Percentiles rank a stretch among this genome's conserved stretches.
phyloP scores from a whole-genome alignment of 2,888 invertebrate genomes.

The Dioctria rufipes region DNA sequence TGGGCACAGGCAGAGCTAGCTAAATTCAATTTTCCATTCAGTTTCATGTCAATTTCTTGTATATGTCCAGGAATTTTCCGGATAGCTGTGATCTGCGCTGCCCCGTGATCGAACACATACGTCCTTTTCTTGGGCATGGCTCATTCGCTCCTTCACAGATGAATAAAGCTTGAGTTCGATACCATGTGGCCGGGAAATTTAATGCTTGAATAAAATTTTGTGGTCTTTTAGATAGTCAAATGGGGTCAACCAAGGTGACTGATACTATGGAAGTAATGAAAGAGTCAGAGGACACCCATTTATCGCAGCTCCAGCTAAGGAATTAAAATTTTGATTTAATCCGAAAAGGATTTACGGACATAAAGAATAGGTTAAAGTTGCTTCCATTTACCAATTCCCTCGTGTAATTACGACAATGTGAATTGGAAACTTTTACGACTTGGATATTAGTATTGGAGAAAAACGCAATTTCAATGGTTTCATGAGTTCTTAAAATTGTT shows the following conservation, averaged over 20 bases:
- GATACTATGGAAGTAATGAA: not conserved
- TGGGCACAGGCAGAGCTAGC: not conserved
- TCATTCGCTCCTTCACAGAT: slow-evolving; percentile 9
- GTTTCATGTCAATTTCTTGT: slow-evolving; percentile 27
- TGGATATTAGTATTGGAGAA: not conserved
- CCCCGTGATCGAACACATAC: not conserved
- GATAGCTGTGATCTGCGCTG: not conserved
- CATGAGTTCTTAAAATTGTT: not conserved
- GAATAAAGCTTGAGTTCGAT: not conserved
- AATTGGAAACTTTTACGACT: not conserved
- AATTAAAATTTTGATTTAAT: slow-evolving; percentile 22
- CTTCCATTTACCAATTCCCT: not conserved
- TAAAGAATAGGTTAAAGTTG: not conserved
- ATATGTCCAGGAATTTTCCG: slow-evolving; percentile 10
- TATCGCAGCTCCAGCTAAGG: slow-evolving; percentile 9
- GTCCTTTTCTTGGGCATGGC: not conserved
- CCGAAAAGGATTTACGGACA: slow-evolving; percentile 11
- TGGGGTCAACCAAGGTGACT: not conserved
- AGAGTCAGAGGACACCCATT: slow-evolving; percentile 30
- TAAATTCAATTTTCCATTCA: slow-evolving; percentile 42
- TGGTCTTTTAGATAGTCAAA: slow-evolving; percentile 38
- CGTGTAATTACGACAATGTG: slow-evolving; percentile 23
- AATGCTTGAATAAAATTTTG: slow-evolving; percentile 51
- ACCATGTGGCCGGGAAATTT: slow-evolving; percentile 41
- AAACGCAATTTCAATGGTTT: slow-evolving; percentile 21